These are phyloP conservation scores for Dysdera silvatica DNA, from an alignment of 1,140 invertebrate species.

Conservation along the genomic window DNA sequence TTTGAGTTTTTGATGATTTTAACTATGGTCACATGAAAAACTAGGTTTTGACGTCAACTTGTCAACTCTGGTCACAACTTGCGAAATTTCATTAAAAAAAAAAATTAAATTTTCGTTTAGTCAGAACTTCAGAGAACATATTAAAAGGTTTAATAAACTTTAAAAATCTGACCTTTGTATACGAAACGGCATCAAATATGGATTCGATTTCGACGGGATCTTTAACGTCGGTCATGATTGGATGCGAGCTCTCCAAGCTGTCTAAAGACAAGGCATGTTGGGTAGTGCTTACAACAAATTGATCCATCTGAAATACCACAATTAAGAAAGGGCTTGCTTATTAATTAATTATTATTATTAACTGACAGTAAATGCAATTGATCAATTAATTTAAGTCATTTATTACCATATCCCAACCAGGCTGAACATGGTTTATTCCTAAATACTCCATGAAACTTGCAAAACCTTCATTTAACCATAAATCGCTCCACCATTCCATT, in stretches of 20 bases:
- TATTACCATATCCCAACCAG: conserved; percentile 64
- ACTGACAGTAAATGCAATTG: too few relatives aligned
- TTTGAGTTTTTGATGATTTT: too few relatives aligned
- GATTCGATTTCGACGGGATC: conserved; percentile 84
- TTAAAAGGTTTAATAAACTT: background rate
- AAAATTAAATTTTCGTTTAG: background rate
- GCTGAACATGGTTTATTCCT: conserved; percentile 59
- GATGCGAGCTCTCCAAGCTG: conserved; percentile 72
- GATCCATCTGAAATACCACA: conserved; percentile 35
- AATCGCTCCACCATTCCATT: conserved; percentile 76
- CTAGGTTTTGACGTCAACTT: too few relatives aligned
- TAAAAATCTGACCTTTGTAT: conserved; percentile 52
- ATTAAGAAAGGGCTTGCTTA: too few relatives aligned
- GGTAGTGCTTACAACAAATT: conserved; percentile 37
- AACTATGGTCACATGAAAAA: background rate
- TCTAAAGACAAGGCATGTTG: conserved; percentile 52
- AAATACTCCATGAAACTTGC: conserved; percentile 78
- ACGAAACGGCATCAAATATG: conserved; percentile 86
- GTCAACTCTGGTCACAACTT: background rate
- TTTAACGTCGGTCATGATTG: conserved; percentile 70
- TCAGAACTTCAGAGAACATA: background rate
- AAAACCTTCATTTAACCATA: conserved; percentile 90
- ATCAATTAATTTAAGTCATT: too few relatives aligned
- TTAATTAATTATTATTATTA: too few relatives aligned
- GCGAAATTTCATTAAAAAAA: background rate